Percentiles rank a stretch among this genome's conserved stretches.
Conservation (phyloP, 1,140 invertebrate genomes). For the Amyelois transitella region DNA sequence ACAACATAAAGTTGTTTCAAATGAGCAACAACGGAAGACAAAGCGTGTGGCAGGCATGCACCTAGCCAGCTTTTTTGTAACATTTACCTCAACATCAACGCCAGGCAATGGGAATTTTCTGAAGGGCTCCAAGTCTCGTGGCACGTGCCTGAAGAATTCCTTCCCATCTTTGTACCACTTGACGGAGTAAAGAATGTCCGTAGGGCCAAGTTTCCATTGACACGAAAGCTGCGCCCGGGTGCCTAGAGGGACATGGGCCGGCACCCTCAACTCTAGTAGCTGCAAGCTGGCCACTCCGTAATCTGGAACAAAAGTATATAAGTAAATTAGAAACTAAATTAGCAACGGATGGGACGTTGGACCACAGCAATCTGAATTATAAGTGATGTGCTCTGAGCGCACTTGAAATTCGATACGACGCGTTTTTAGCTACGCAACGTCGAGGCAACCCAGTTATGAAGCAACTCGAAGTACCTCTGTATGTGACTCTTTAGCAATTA, state of each 20-base stretch:
- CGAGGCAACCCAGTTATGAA: no score
- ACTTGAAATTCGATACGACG: no score
- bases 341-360: no score
- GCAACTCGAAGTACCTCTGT: no score
- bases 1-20: no score
- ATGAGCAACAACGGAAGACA: no score
- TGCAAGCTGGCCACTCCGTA: constrained; percentile 71
- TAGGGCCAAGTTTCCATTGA: constrained; percentile 85
- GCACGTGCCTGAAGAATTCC: constrained; percentile 90
- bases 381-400: no score
- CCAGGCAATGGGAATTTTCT: constrained; percentile 84
- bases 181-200: constrained; percentile 86
- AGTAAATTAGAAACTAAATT: background rate
- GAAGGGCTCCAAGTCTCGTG: constrained; percentile 81
- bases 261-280: constrained; percentile 79
- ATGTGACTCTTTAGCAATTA: no score
- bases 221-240: constrained; percentile 82
- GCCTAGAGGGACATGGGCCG: constrained; percentile 79
- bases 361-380: no score
- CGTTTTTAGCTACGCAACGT: no score
- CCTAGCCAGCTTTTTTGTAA: background rate
- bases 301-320: constrained; percentile 26
- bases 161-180: constrained; percentile 93
- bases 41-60: no score
- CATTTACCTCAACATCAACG: constrained; percentile 84